Evolutionary conservation across 1,140 invertebrate genomes (phyloP).

Genomic region (Nephotettix cincticeps): DNA sequence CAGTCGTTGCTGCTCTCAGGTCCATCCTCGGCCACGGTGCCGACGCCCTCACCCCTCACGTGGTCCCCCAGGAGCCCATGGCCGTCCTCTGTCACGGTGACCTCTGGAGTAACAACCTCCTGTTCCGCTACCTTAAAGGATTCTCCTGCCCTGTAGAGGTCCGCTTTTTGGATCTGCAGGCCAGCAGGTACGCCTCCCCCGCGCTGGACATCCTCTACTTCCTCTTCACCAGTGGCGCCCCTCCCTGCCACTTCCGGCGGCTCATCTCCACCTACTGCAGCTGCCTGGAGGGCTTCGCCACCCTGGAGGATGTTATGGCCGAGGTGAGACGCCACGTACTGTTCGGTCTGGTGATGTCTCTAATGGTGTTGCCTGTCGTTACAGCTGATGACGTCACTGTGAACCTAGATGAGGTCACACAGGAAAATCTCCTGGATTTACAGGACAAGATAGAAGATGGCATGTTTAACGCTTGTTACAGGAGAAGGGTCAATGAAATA

Average conservation of each 20-base stretch:
- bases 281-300: background rate
- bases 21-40: constrained; percentile 27
- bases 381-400: background rate
- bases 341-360: background rate
- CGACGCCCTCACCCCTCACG: constrained; percentile 21
- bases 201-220: constrained; percentile 47
- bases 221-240: constrained; percentile 29
- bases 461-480: background rate
- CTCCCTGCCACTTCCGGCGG: background rate
- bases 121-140: constrained; percentile 46
- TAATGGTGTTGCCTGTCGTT: background rate
- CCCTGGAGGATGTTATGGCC: background rate
- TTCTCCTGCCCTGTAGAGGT: constrained; percentile 30
- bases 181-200: constrained; percentile 43
- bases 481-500: background rate
- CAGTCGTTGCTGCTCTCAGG: constrained; percentile 31
- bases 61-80: constrained; percentile 30
- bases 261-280: background rate
- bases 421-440: background rate
- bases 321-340: background rate
- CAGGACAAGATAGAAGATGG: background rate
- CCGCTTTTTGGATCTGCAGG: constrained; percentile 48
- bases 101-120: constrained; percentile 56
- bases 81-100: constrained; percentile 49
- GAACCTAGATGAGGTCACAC: background rate